A percentile compares a stretch with the other conserved stretches of the same genome.
phyloP scores from a whole-genome alignment of 2,888 invertebrate genomes.

The Odontothrips loti region DNA sequence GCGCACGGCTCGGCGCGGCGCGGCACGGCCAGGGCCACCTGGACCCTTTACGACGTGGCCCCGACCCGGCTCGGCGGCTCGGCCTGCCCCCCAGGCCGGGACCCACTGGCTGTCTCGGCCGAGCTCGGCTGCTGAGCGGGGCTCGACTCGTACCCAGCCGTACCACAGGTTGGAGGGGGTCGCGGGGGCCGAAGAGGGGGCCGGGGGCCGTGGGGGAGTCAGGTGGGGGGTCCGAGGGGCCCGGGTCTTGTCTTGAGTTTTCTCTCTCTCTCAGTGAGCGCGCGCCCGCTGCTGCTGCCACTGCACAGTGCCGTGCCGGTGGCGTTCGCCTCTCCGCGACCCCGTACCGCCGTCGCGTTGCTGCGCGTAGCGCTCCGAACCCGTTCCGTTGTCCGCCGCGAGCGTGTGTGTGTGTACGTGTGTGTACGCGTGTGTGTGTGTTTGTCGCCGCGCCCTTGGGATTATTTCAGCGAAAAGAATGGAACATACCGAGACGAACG shows the following conservation, averaged over 20 bases:
- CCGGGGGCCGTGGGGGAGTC: neutral
- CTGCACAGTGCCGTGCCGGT: neutral
- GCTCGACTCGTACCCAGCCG: neutral
- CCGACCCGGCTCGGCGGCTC: neutral
- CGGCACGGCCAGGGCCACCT: neutral
- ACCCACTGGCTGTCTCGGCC: neutral
- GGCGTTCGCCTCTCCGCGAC: neutral
- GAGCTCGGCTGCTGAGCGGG: neutral
- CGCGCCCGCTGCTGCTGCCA: neutral
- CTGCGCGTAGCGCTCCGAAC: neutral
- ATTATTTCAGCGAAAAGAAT: too few species aligned
- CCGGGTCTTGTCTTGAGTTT: neutral
- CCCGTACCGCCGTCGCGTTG: neutral
- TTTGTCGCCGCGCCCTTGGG: neutral
- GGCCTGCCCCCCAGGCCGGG: neutral
- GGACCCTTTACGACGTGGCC: slow-evolving; percentile 13
- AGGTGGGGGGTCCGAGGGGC: neutral
- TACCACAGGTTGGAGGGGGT: neutral
- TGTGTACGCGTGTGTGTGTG: neutral
- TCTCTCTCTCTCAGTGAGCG: neutral
- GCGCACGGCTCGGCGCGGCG: neutral
- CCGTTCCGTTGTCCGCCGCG: neutral
- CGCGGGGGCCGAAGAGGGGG: neutral
- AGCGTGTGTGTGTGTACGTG: neutral
- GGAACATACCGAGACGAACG: too few species aligned